These are phyloP conservation scores for Eledona agricola DNA, from an alignment of 2,888 invertebrate genomes.

Conservation along the genomic window DNA sequence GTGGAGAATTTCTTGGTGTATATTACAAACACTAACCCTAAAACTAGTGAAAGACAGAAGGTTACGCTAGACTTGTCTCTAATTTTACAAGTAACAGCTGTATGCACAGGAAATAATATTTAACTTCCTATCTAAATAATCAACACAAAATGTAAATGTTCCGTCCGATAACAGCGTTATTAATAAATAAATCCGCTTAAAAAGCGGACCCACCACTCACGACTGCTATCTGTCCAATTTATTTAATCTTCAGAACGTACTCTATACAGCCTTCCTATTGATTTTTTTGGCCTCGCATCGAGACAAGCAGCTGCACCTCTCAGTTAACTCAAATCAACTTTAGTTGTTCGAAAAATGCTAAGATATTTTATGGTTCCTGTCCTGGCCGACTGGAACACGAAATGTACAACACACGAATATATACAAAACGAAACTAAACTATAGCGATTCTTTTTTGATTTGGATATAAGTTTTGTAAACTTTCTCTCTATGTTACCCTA, in stretches of 20 bases:
- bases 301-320: too few species aligned
- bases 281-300: too few species aligned
- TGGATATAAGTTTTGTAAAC: too few species aligned
- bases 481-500: too few species aligned
- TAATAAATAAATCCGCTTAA: conserved; percentile 29
- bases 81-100: conserved; percentile 37
- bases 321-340: too few species aligned
- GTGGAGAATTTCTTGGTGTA: conserved; percentile 45
- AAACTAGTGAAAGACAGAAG: conserved; percentile 58
- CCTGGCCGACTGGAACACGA: conserved; percentile 13
- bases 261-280: too few species aligned
- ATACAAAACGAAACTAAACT: conserved; percentile 21
- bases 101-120: conserved; percentile 38
- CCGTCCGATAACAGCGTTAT: conserved; percentile 35
- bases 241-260: too few species aligned
- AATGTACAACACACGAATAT: conserved; percentile 22
- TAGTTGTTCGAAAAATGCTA: conserved; percentile 14
- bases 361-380: conserved; percentile 7
- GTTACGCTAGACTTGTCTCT: conserved; percentile 41
- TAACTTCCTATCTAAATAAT: conserved; percentile 36
- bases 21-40: conserved; percentile 31
- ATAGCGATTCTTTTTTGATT: conserved; percentile 8
- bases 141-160: conserved; percentile 35
- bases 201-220: conserved; percentile 3
- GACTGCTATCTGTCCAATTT: too few species aligned